These are phyloP conservation scores for Clepsis dumicolana DNA, from an alignment of 2,888 invertebrate species.

Conservation along the genomic window DNA sequence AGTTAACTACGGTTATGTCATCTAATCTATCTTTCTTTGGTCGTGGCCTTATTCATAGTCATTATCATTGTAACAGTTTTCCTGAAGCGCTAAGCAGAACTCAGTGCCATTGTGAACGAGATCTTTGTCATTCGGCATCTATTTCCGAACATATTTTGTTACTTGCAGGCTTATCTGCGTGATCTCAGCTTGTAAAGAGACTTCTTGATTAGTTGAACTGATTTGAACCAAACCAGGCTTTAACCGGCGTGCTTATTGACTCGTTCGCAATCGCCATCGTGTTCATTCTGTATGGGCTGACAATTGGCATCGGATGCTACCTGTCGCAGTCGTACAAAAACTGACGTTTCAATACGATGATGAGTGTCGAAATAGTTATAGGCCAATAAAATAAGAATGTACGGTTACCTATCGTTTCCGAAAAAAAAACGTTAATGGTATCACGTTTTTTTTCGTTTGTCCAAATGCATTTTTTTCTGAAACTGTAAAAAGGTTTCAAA, in stretches of 20 bases:
- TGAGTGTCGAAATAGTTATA: no score
- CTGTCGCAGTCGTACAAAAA: no score
- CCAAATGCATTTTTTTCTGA: no score
- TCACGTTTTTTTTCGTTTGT: no score
- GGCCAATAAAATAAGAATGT: no score
- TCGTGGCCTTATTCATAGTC: background rate
- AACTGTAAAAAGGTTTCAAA: no score
- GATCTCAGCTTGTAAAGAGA: constrained; percentile 25
- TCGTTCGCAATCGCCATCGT: background rate
- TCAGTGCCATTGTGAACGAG: constrained; percentile 22
- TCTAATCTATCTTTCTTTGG: background rate
- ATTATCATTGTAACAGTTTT: constrained; percentile 18
- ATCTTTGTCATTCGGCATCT: constrained; percentile 19
- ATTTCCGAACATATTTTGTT: constrained; percentile 30
- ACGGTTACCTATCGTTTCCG: no score
- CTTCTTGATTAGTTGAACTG: background rate
- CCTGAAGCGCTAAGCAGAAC: constrained; percentile 12
- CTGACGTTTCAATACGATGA: no score
- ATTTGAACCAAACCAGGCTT: background rate
- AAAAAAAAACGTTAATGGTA: no score
- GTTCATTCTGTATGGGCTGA: no score
- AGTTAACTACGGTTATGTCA: background rate
- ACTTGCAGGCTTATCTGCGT: constrained; percentile 20
- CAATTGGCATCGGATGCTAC: no score
- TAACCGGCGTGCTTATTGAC: background rate